Evolutionary conservation across 2,797 vertebrate genomes (phyloP), one percentile per base, ranked within the genome.

Genomic region (Cichlasoma orientale): DNA sequence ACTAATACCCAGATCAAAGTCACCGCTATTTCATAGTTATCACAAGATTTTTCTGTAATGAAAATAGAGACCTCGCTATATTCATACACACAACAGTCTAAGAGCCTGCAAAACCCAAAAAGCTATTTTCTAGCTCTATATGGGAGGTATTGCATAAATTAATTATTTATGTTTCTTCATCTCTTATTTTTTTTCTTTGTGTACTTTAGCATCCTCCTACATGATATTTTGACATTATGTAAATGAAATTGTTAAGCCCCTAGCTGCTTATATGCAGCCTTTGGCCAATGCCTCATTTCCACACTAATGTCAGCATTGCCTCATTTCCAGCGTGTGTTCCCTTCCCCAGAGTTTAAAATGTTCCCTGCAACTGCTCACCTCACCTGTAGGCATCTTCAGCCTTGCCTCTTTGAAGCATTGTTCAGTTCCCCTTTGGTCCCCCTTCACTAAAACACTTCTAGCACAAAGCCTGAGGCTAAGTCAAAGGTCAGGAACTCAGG

Each of bases 401-500:
- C 56, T 56, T 83, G 74, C 80, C 74, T 77, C 79, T 72, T 88
- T 90, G 82, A 90, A 88, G 84, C 74, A 16, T 79, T 78, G 83
- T 76, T 82, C 73, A 78, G 80, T 74, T 52, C 54, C 75, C 85
- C 77, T 77, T 38, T 31, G 76, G 74, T n/a, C 63, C 36, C 66
- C 80, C 57, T 83, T 69, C 75, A 72, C 68, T 56, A 66, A 57
- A 86, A 77, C 23, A 80, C 85, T 77, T 82, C 53, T 5, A 72
- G 85, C 85, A 76, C 59, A 80, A 85, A 88, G 86, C 92, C 89
- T 2, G 72, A 84, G 82, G 93, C 89, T 75, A 74, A 50, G 86
- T 87, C 75, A 54, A 31, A 82, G 86, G 86, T 90, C 89, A 85
- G 73, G 52, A 78, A 72, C 74, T 77, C 36, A 1, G 61, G 52